These are phyloP conservation scores for Cryptophagus acutangulus DNA, from an alignment of 2,888 invertebrate species.

Conservation along the genomic window DNA sequence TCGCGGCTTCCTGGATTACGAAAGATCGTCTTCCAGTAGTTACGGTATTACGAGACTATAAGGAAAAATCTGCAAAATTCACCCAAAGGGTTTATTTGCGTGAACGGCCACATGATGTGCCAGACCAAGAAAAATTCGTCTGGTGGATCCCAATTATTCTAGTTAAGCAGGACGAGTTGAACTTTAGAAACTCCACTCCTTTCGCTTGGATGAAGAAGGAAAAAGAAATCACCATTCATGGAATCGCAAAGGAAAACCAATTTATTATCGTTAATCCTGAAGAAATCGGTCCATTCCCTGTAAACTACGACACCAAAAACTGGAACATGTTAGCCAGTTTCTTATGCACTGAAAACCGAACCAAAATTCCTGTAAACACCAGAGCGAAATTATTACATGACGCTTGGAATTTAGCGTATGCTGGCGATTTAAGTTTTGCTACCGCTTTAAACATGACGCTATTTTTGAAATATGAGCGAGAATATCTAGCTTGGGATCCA, in stretches of 20 bases:
- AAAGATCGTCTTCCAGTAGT: slow-evolving; percentile 75
- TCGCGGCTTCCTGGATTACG: slow-evolving; percentile 78
- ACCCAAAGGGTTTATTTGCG: slow-evolving; percentile 68
- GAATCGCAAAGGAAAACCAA: slow-evolving; percentile 54
- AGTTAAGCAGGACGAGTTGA: slow-evolving; percentile 54
- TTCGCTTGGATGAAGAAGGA: slow-evolving; percentile 60
- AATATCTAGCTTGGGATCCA: slow-evolving; percentile 76
- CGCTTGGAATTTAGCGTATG: slow-evolving; percentile 73
- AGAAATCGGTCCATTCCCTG: slow-evolving; percentile 79
- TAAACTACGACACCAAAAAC: slow-evolving; percentile 73
- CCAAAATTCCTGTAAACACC: slow-evolving; percentile 63
- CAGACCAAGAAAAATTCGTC: slow-evolving; percentile 62
- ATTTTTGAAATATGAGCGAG: slow-evolving; percentile 66
- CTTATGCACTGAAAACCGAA: slow-evolving; percentile 54
- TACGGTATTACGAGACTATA: slow-evolving; percentile 64
- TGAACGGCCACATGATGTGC: slow-evolving; percentile 68
- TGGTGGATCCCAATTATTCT: slow-evolving; percentile 74
- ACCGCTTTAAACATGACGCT: slow-evolving; percentile 75
- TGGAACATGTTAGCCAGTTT: slow-evolving; percentile 70
- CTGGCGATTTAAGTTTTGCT: slow-evolving; percentile 69
- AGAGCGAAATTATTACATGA: slow-evolving; percentile 72
- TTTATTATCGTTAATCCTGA: slow-evolving; percentile 79
- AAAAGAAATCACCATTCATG: slow-evolving; percentile 51
- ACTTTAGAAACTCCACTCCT: slow-evolving; percentile 57
- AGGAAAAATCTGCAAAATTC: slow-evolving; percentile 56